A percentile compares a stretch with the other conserved stretches of the same genome.
These are phyloP conservation scores for Drosophila guanche DNA, from an alignment of 1,140 invertebrate genomes.

Conservation along the genomic window DNA sequence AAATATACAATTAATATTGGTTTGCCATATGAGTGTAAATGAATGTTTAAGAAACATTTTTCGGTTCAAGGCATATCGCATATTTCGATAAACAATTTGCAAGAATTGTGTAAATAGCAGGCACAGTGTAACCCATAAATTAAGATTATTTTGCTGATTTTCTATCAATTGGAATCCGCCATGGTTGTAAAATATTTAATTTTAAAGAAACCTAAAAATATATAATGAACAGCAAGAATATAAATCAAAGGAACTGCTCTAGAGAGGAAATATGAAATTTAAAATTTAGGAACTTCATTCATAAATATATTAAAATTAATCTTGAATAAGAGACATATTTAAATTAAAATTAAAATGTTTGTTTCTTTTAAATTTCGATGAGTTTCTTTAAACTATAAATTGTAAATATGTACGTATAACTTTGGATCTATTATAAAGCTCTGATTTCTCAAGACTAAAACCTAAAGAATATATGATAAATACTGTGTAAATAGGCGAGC, in stretches of 20 bases:
- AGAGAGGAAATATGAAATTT: not conserved
- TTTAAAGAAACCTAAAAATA: slow-evolving; percentile 15
- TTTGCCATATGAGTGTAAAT: slow-evolving; percentile 30
- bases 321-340: not conserved
- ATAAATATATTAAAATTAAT: not conserved
- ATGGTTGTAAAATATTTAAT: slow-evolving; percentile 44
- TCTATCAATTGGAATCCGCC: slow-evolving; percentile 19
- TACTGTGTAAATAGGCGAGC: slow-evolving; percentile 61
- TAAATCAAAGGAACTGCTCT: not conserved
- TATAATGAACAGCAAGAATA: not conserved
- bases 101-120: slow-evolving; percentile 56
- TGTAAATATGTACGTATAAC: slow-evolving; percentile 55
- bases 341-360: not conserved
- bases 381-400: slow-evolving; percentile 46
- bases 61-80: slow-evolving; percentile 36
- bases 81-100: slow-evolving; percentile 12
- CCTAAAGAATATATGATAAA: slow-evolving; percentile 17
- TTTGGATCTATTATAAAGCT: slow-evolving; percentile 10
- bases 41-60: slow-evolving; percentile 18
- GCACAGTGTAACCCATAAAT: slow-evolving; percentile 27
- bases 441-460: slow-evolving; percentile 34
- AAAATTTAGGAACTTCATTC: slow-evolving; percentile 1
- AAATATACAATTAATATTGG: slow-evolving; percentile 13
- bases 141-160: slow-evolving; percentile 5
- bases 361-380: not conserved